Percentiles rank a stretch among this genome's conserved stretches.
Conservation (phyloP, 2,113 vertebrate species). For the Athene noctua region DNA sequence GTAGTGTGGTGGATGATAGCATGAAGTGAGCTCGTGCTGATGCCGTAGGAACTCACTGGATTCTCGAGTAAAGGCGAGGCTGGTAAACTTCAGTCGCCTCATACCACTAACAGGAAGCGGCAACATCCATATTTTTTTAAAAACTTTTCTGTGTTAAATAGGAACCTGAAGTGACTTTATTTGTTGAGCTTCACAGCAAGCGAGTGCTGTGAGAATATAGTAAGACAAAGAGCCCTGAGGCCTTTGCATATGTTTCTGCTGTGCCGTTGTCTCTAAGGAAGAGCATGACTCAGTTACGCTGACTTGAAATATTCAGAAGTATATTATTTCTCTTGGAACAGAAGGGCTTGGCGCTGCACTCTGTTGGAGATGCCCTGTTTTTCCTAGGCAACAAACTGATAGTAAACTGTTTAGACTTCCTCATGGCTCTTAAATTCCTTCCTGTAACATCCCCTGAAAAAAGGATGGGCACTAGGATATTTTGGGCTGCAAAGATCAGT, state of each 20-base stretch:
- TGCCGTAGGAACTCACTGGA: background rate
- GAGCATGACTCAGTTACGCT: background rate
- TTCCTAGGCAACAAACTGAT: background rate
- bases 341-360: conserved; percentile 23
- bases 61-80: background rate
- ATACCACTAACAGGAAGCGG: background rate
- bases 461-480: background rate
- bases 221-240: conserved; percentile 9
- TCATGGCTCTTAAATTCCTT: background rate
- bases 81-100: fast-evolving
- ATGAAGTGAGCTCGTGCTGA: background rate
- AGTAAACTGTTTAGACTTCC: background rate
- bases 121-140: background rate
- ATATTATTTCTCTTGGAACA: background rate
- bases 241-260: conserved; percentile 21
- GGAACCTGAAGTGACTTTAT: conserved; percentile 13
- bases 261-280: background rate
- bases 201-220: background rate
- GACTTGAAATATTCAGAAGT: background rate
- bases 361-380: conserved; percentile 25
- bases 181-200: conserved; percentile 10
- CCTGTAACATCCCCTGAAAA: background rate
- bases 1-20: background rate
- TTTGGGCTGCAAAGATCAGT: background rate
- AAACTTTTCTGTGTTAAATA: background rate